phyloP scores from a whole-genome alignment of 2,888 invertebrate species.

The Cosmia trapezina region DNA sequence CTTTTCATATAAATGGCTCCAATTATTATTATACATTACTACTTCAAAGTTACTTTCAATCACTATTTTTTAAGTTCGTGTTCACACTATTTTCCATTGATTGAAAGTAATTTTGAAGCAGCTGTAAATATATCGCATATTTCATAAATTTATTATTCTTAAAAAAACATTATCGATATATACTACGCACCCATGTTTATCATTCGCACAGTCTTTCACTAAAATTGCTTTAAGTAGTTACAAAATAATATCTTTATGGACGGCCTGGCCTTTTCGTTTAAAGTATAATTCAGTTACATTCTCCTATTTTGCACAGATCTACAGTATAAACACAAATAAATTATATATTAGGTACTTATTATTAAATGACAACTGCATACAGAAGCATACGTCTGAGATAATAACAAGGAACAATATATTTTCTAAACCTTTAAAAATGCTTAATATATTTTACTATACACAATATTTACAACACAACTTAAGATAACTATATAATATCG shows the following conservation, averaged over 20 bases:
- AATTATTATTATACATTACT: slow-evolving; percentile 57
- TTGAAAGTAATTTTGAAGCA: slow-evolving; percentile 50
- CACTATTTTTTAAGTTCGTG: not conserved
- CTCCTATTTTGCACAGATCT: slow-evolving; percentile 75
- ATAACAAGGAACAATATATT: slow-evolving; percentile 69
- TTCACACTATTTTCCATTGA: not conserved
- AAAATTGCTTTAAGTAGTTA: slow-evolving; percentile 78
- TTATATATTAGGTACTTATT: slow-evolving; percentile 61
- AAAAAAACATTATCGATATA: slow-evolving; percentile 43
- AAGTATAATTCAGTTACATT: slow-evolving; percentile 63
- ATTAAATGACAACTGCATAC: slow-evolving; percentile 54
- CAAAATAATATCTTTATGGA: slow-evolving; percentile 80
- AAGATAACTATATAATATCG: slow-evolving; percentile 25
- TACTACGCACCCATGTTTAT: slow-evolving; percentile 69
- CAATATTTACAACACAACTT: slow-evolving; percentile 72
- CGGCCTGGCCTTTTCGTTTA: slow-evolving; percentile 84
- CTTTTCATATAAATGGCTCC: slow-evolving; percentile 70
- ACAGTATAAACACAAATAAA: slow-evolving; percentile 63
- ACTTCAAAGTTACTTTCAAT: slow-evolving; percentile 51
- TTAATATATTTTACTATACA: slow-evolving; percentile 64
- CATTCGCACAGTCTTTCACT: slow-evolving; percentile 83
- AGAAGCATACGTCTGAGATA: slow-evolving; percentile 62
- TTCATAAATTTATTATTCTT: slow-evolving; percentile 61
- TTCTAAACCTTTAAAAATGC: slow-evolving; percentile 56
- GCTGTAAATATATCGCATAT: slow-evolving; percentile 36